Conservation (phyloP, 2,888 invertebrate genomes). For the Aelia acuminata region DNA sequence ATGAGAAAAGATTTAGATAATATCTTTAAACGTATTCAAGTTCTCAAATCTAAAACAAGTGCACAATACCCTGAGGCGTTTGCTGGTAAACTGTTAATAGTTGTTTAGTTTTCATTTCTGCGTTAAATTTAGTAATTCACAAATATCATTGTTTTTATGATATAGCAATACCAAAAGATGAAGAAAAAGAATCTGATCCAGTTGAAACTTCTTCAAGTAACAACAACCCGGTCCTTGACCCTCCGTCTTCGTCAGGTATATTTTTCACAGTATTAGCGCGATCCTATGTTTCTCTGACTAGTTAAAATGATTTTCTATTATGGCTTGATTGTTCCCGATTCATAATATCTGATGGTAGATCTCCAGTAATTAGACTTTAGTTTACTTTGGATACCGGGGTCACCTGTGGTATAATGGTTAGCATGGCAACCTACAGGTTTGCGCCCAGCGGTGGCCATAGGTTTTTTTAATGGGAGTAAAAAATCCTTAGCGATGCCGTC, state of each 20-base stretch:
- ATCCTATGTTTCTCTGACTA: background rate
- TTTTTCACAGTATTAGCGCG: background rate
- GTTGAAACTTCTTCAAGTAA: conserved; percentile 28
- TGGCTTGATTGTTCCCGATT: too few species aligned
- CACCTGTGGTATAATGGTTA: too few species aligned
- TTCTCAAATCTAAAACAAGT: conserved; percentile 82
- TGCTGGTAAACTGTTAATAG: conserved; percentile 70
- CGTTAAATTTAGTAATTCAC: background rate
- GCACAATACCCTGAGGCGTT: conserved; percentile 70
- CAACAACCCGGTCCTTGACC: background rate
- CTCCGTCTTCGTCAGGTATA: background rate
- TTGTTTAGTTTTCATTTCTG: background rate
- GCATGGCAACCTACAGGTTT: too few species aligned
- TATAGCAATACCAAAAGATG: conserved; percentile 4
- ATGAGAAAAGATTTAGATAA: conserved; percentile 96
- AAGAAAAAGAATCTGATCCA: conserved; percentile 17
- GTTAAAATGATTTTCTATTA: too few species aligned
- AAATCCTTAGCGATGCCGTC: too few species aligned
- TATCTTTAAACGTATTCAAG: conserved; percentile 92
- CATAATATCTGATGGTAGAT: too few species aligned
- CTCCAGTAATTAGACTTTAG: too few species aligned
- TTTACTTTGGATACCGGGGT: too few species aligned
- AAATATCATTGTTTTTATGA: background rate
- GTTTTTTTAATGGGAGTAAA: too few species aligned
- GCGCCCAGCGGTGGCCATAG: too few species aligned